These are phyloP conservation scores for Brachyistius frenatus DNA, from an alignment of 2,113 vertebrate species.

Conservation along the genomic window DNA sequence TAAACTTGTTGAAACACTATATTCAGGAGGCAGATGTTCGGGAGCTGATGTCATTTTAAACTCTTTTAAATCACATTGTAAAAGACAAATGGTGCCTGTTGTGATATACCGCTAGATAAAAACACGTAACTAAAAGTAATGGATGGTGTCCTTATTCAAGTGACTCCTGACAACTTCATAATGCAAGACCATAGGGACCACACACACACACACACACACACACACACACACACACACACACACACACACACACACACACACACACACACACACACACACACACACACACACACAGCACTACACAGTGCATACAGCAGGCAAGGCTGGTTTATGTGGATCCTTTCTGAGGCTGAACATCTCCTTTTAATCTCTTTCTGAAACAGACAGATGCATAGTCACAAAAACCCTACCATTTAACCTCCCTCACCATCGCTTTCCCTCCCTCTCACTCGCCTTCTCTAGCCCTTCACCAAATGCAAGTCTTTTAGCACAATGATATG, in stretches of 20 bases:
- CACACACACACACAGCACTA: too few species aligned
- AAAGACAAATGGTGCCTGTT: slow-evolving; percentile 45
- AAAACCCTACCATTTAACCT: slow-evolving; percentile 17
- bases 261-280: too few species aligned
- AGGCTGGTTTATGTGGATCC: slow-evolving; percentile 23
- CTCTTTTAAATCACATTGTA: slow-evolving; percentile 60
- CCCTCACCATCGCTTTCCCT: slow-evolving; percentile 16
- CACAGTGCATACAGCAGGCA: slow-evolving; percentile 20
- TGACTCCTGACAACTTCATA: slow-evolving; percentile 7
- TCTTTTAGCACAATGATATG: slow-evolving; percentile 73
- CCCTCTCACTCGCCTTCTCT: slow-evolving; percentile 45
- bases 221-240: too few species aligned
- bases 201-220: too few species aligned
- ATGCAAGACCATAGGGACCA: slow-evolving; percentile 16
- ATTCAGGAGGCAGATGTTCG: slow-evolving; percentile 68
- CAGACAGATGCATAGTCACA: slow-evolving; percentile 23
- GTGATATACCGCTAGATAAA: slow-evolving; percentile 19
- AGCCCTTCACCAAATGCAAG: slow-evolving; percentile 49
- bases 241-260: too few species aligned
- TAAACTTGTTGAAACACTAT: slow-evolving; percentile 72
- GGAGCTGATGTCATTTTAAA: slow-evolving; percentile 68
- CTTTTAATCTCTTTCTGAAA: slow-evolving; percentile 19
- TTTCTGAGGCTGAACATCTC: slow-evolving; percentile 17
- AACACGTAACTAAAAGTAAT: slow-evolving; percentile 49
- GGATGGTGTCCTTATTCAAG: slow-evolving; percentile 33